These are phyloP conservation scores for Corapipo altera DNA, from an alignment of 2,113 vertebrate species.

Conservation along the genomic window DNA sequence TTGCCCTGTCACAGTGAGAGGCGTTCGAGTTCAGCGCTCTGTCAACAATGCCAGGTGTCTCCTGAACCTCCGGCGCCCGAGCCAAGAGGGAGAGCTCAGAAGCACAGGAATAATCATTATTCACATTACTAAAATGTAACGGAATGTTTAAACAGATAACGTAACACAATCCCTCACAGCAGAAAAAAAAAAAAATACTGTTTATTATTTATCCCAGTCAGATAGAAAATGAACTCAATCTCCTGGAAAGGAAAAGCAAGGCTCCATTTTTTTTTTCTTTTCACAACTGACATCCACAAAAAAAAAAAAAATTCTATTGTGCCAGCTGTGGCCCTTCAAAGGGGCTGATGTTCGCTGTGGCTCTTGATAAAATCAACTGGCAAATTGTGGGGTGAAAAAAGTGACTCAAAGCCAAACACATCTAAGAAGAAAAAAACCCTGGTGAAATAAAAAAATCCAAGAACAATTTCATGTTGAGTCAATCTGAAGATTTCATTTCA, in stretches of 20 bases:
- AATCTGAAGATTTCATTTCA: constrained; percentile 31
- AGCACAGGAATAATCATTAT: constrained; percentile 44
- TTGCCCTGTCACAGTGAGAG: constrained; percentile 50
- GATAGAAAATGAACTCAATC: constrained; percentile 35
- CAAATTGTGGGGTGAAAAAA: background rate
- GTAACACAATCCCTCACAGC: constrained; percentile 41
- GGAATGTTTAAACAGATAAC: constrained; percentile 64
- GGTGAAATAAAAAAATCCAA: constrained; percentile 23
- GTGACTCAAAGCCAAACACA: constrained; percentile 4
- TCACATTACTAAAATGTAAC: constrained; percentile 57
- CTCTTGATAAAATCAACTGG: constrained; percentile 24
- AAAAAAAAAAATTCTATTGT: background rate
- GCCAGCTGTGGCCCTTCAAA: background rate
- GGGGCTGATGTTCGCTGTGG: background rate
- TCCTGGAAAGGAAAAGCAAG: constrained; percentile 11
- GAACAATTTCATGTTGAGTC: constrained; percentile 46
- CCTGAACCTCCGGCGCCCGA: background rate
- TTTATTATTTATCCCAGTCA: constrained; percentile 52
- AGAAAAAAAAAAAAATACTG: background rate
- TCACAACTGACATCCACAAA: background rate
- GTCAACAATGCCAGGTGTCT: constrained; percentile 58
- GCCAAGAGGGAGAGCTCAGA: constrained; percentile 53
- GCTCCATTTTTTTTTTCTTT: background rate
- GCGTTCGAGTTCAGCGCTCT: constrained; percentile 51
- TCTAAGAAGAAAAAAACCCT: background rate